Conservation (phyloP, 2,888 invertebrate species). For the Lasioglossum leucozonium region DNA sequence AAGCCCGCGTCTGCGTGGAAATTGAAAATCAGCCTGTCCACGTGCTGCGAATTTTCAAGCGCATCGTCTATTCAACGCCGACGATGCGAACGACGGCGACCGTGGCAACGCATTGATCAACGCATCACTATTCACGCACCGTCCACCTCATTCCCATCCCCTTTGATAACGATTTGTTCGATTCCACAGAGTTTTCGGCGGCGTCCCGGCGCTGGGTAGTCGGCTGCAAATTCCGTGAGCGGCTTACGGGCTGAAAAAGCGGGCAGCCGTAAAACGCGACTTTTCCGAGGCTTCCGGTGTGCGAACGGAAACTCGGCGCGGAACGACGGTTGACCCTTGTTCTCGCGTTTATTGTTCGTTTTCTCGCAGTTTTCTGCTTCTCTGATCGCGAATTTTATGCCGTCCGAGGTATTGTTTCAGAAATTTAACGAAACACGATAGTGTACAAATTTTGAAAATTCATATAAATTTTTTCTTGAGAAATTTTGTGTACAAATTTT, state of each 20-base stretch:
- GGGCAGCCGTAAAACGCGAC: background rate
- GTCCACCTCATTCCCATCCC: background rate
- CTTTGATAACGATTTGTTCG: background rate
- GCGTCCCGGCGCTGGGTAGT: background rate
- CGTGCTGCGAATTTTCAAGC: background rate
- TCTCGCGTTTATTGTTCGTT: background rate
- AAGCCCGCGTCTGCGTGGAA: background rate
- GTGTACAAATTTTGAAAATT: too few species aligned
- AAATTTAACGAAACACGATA: too few species aligned
- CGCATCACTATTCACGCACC: background rate
- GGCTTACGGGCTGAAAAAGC: background rate
- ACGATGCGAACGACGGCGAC: background rate
- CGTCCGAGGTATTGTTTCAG: too few species aligned
- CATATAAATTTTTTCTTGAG: too few species aligned
- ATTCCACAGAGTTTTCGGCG: background rate
- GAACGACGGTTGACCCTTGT: background rate
- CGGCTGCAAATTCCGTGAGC: background rate
- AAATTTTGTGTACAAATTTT: too few species aligned
- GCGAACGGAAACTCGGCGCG: background rate
- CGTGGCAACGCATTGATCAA: background rate
- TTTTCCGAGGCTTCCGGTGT: background rate
- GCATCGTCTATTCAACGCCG: background rate
- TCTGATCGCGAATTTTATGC: background rate
- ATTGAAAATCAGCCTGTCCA: background rate
- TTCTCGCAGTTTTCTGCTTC: background rate